Percentiles rank a stretch among this genome's conserved stretches.
Evolutionary conservation across 2,888 invertebrate genomes (phyloP).

Genomic region (Digitonthophagus gazella): DNA sequence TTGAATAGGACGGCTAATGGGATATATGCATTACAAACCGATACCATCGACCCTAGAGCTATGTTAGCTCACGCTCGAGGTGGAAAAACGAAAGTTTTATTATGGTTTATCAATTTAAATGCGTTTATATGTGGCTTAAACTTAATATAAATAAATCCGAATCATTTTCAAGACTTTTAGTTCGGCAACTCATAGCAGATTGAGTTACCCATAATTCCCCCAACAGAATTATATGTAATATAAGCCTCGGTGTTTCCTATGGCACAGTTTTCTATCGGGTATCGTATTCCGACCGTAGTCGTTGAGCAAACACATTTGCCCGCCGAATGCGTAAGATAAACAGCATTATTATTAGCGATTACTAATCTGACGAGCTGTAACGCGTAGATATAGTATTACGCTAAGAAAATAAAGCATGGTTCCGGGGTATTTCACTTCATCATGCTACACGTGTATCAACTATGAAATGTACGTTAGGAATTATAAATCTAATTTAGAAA

Average conservation of each 20-base stretch:
- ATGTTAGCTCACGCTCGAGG: neutral
- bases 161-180: too few relatives aligned
- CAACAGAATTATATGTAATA: neutral
- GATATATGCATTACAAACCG: neutral
- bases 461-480: too few relatives aligned
- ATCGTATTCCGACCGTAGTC: neutral
- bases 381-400: neutral
- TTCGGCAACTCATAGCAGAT: neutral
- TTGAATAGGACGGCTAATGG: conserved; percentile 14
- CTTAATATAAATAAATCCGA: neutral
- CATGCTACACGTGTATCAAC: neutral
- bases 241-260: neutral
- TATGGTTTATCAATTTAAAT: neutral
- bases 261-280: neutral
- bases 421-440: too few relatives aligned
- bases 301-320: neutral
- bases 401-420: neutral
- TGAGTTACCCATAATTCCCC: neutral
- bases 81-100: neutral
- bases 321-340: neutral
- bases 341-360: neutral
- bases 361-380: neutral
- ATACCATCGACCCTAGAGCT: neutral
- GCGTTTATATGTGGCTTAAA: neutral
- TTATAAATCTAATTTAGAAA: too few relatives aligned